Evolutionary conservation across 2,888 invertebrate species (phyloP), one percentile per base, ranked within the genome.

Genomic region (Drosophila basisetae): DNA sequence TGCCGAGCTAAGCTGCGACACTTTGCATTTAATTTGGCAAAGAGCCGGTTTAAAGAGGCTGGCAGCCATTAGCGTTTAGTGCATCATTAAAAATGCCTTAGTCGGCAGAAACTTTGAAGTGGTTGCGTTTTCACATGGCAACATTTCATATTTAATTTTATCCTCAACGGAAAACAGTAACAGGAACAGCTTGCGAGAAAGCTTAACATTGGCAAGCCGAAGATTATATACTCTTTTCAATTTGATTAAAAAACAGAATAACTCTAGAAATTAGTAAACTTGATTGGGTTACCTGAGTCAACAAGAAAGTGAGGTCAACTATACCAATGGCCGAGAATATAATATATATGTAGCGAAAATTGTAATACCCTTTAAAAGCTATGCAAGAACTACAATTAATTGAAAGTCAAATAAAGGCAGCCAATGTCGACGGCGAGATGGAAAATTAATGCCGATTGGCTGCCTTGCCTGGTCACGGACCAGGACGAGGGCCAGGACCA

Each of bases 21-120:
- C 53, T 70, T 76, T 22, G 60, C 28, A 56, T 62, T 55, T 70
- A 49, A 31, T 54, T 59, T 30, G 4, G 43, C 50, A 30, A 67
- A 73, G n/a, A 56, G 49, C 54, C 52, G 63, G 71, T 56, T 79
- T 39, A 59, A 68, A 65, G 76, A 62, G 67, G 49, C 59, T 73
- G 39, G 30, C 37, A 37, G 43, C 53, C 56, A 50, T 64, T 63
- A 76, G 67, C 80, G 75, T 72, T 84, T 82, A 77, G 78, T 63
- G 73, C 82, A 84, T 86, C 90, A 90, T 87, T 87, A 87, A 88
- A 90, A 87, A 79, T 75, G 80, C 65, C 65, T 77, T 66, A 71
- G 71, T 72, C 68, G n/a, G 71, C 73, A 65, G 61, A 79, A 85
- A 73, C 61, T 83, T 78, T 83, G 61, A 73, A 84, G 90, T 74